These are phyloP conservation scores for Dipodomys ordii DNA, from an alignment of 2,113 vertebrate genomes.

Conservation along the genomic window DNA sequence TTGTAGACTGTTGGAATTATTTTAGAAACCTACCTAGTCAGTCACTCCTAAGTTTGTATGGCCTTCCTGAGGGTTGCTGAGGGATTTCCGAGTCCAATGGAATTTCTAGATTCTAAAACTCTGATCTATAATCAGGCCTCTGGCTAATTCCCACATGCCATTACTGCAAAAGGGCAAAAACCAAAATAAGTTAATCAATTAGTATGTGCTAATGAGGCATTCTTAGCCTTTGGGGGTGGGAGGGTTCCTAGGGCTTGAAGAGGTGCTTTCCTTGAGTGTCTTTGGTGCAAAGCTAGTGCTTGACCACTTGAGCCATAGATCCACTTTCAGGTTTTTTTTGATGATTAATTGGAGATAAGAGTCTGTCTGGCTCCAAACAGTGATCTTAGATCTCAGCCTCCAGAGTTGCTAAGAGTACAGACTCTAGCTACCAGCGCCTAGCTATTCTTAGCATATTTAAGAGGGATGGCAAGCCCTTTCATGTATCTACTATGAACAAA, in stretches of 20 bases:
- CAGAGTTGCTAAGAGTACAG: too few relatives aligned
- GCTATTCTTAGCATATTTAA: neutral
- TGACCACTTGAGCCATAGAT: too few relatives aligned
- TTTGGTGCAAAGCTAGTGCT: too few relatives aligned
- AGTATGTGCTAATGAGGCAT: too few relatives aligned
- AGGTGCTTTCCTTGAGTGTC: too few relatives aligned
- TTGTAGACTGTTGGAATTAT: neutral
- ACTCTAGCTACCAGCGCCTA: too few relatives aligned
- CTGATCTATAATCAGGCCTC: neutral
- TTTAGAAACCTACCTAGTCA: neutral
- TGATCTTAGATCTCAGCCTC: too few relatives aligned
- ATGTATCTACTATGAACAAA: neutral
- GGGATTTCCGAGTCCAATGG: neutral
- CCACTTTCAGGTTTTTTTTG: too few relatives aligned
- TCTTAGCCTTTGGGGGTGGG: too few relatives aligned
- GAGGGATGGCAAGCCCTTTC: neutral
- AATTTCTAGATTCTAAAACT: neutral
- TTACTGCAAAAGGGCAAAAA: neutral
- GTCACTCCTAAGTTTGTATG: neutral
- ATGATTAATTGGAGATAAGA: too few relatives aligned
- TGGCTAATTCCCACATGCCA: neutral
- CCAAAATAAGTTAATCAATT: neutral
- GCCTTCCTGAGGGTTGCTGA: neutral
- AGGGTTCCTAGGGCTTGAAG: too few relatives aligned
- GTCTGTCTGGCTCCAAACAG: too few relatives aligned